phyloP scores from a whole-genome alignment of 1,140 invertebrate genomes.

The Euschistus heros region DNA sequence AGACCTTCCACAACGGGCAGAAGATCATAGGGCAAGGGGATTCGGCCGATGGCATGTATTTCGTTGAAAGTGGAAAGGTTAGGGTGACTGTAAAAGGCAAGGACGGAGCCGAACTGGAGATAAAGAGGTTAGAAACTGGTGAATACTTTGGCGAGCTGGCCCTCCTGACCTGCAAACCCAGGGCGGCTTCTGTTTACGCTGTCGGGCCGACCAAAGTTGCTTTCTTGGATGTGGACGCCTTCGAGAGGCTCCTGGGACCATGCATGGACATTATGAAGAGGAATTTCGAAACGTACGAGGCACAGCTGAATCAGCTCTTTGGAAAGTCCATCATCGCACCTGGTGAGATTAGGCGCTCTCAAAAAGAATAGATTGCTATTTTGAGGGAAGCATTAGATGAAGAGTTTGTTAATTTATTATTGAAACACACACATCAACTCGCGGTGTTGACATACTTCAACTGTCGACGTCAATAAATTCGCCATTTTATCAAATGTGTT shows the following conservation, averaged over 20 bases:
- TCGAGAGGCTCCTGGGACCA: not conserved
- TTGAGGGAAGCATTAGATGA: too few species aligned
- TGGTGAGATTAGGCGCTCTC: too few species aligned
- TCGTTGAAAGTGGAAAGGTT: slow-evolving; percentile 74
- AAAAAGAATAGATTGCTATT: too few species aligned
- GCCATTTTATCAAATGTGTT: too few species aligned
- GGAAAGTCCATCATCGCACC: too few species aligned
- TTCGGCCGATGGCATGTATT: slow-evolving; percentile 93
- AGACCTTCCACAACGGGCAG: slow-evolving; percentile 59
- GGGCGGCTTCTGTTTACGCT: slow-evolving; percentile 52
- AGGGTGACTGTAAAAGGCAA: slow-evolving; percentile 62
- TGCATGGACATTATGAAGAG: slow-evolving; percentile 37
- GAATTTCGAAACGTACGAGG: too few species aligned
- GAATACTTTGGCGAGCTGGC: slow-evolving; percentile 93
- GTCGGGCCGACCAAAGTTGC: not conserved
- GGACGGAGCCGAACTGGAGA: slow-evolving; percentile 56
- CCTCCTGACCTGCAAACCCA: slow-evolving; percentile 86
- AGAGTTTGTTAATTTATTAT: too few species aligned
- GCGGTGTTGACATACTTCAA: too few species aligned
- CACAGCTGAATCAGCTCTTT: too few species aligned
- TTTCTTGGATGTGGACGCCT: not conserved
- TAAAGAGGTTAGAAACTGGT: slow-evolving; percentile 53
- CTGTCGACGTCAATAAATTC: too few species aligned
- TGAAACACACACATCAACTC: too few species aligned
- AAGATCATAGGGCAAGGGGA: slow-evolving; percentile 88